These are phyloP conservation scores for Colaptes auratus DNA, from an alignment of 2,113 vertebrate genomes.

Conservation along the genomic window DNA sequence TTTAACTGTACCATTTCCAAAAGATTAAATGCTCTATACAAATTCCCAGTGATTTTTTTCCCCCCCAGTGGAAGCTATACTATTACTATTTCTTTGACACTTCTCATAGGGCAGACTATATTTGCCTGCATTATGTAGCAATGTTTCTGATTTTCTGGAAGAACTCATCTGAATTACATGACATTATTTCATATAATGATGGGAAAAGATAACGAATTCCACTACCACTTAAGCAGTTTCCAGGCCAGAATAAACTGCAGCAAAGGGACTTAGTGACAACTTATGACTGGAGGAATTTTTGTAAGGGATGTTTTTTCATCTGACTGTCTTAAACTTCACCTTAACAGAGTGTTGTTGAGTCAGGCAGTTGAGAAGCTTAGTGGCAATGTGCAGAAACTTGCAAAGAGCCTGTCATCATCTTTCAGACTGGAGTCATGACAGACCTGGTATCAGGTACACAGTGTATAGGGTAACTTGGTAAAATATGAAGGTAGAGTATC, in stretches of 20 bases:
- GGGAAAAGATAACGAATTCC: background rate
- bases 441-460: background rate
- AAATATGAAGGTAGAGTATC: background rate
- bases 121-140: accelerated
- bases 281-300: background rate
- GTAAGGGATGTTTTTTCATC: background rate
- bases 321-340: background rate
- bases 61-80: background rate
- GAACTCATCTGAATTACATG: background rate
- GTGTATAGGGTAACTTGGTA: background rate
- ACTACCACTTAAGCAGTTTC: background rate
- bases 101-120: background rate
- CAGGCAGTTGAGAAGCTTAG: background rate
- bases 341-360: accelerated
- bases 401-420: background rate
- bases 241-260: background rate
- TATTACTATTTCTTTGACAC: background rate
- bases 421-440: background rate
- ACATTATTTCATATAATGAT: background rate
- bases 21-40: background rate
- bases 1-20: constrained; percentile 8
- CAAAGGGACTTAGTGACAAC: background rate
- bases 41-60: constrained; percentile 15
- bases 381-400: background rate
- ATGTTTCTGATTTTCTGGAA: background rate